phyloP scores from a whole-genome alignment of 2,797 vertebrate species.

The Ataeniobius toweri region DNA sequence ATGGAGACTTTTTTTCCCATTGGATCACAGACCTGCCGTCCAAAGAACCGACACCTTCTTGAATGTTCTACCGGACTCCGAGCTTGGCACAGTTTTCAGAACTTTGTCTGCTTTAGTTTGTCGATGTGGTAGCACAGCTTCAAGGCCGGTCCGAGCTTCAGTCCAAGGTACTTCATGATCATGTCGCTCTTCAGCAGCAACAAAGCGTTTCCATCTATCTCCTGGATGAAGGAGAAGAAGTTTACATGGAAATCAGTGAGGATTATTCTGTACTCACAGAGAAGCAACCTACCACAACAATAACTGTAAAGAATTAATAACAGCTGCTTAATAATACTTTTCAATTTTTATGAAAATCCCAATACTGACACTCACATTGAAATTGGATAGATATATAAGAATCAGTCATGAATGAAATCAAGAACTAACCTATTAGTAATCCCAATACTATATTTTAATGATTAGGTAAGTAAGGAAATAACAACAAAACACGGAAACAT shows the following conservation, averaged over 20 bases:
- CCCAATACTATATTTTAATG: not conserved
- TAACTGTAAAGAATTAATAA: not conserved
- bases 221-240: conserved; percentile 72
- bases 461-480: too few species aligned
- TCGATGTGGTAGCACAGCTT: conserved; percentile 97
- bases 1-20: conserved; percentile 5
- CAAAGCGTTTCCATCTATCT: conserved; percentile 92
- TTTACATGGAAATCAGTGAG: conserved; percentile 7
- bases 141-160: conserved; percentile 92
- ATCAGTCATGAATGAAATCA: too few species aligned
- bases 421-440: too few species aligned
- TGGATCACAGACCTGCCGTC: conserved; percentile 20
- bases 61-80: conserved; percentile 23
- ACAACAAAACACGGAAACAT: too few species aligned
- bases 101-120: conserved; percentile 93
- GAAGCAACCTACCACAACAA: not conserved
- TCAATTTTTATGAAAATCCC: too few species aligned
- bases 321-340: not conserved
- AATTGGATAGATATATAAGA: not conserved
- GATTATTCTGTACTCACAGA: not conserved
- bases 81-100: conserved; percentile 69
- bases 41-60: not conserved
- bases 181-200: conserved; percentile 93
- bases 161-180: conserved; percentile 96
- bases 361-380: too few species aligned